phyloP scores from a whole-genome alignment of 2,888 invertebrate species.

The Thymelicus lineola region DNA sequence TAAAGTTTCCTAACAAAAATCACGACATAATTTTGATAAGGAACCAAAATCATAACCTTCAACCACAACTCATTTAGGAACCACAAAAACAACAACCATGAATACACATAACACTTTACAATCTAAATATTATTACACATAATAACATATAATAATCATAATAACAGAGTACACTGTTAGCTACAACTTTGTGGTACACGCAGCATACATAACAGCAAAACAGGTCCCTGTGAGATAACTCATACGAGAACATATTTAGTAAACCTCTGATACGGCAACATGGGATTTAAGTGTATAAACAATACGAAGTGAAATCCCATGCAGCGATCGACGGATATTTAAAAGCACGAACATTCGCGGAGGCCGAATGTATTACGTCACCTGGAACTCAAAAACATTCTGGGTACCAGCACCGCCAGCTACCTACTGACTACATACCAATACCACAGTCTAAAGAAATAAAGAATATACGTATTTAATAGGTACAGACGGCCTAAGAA shows the following conservation, averaged over 20 bases:
- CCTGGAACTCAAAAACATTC: slow-evolving; percentile 26
- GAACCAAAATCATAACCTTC: too few species aligned
- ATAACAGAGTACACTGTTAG: slow-evolving; percentile 7
- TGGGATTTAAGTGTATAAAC: slow-evolving; percentile 15
- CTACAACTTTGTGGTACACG: slow-evolving; percentile 13
- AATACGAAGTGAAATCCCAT: slow-evolving; percentile 25
- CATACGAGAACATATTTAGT: slow-evolving; percentile 23
- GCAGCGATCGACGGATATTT: slow-evolving; percentile 9
- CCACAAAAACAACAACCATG: slow-evolving; percentile 13
- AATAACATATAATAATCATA: slow-evolving; percentile 18
- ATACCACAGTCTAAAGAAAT: not conserved
- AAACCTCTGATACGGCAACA: slow-evolving; percentile 22
- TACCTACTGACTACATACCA: too few species aligned
- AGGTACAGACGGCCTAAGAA: too few species aligned
- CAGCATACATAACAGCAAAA: slow-evolving; percentile 38
- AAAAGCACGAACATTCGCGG: slow-evolving; percentile 20
- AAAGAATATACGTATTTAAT: too few species aligned
- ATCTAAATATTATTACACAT: slow-evolving; percentile 10
- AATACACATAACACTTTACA: slow-evolving; percentile 1
- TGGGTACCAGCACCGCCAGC: not conserved
- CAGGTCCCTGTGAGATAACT: slow-evolving; percentile 41
- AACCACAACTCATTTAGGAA: not conserved
- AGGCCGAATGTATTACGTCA: slow-evolving; percentile 30
- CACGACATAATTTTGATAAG: too few species aligned
- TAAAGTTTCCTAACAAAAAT: too few species aligned